Percentiles rank a stretch among this genome's conserved stretches.
Conservation (phyloP, 2,113 vertebrate genomes). For the Daphoenositta chrysoptera region DNA sequence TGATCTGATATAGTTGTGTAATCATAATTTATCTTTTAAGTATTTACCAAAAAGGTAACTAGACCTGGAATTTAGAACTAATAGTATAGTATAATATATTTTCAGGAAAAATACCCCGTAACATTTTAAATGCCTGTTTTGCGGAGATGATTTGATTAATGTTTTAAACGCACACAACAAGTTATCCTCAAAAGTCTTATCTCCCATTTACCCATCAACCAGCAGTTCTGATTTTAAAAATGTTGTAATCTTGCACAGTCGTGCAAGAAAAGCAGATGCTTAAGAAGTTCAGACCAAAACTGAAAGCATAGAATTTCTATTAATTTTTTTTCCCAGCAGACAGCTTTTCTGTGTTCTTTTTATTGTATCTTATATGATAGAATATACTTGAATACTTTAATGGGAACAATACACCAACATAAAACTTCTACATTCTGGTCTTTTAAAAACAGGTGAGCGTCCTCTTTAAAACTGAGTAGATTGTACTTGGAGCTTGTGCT, state of each 20-base stretch:
- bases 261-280: constrained; percentile 17
- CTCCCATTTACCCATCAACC: not conserved
- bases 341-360: not conserved
- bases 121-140: not conserved
- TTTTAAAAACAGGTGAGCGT: constrained; percentile 24
- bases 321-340: not conserved
- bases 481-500: constrained; percentile 16
- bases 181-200: not conserved
- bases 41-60: not conserved
- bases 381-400: constrained; percentile 44
- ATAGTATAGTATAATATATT: not conserved
- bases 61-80: not conserved
- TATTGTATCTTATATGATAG: constrained; percentile 31
- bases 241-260: not conserved
- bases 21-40: not conserved
- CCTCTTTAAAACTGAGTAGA: constrained; percentile 33
- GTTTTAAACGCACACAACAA: not conserved
- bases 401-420: constrained; percentile 5
- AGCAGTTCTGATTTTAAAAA: not conserved
- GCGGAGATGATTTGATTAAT: not conserved
- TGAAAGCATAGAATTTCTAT: not conserved
- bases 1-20: not conserved
- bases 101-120: not conserved
- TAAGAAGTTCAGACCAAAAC: constrained; percentile 5
- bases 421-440: constrained; percentile 20